Evolutionary conservation across 2,888 invertebrate genomes (phyloP).

Genomic region (Gastracanthus pulcherrimus): DNA sequence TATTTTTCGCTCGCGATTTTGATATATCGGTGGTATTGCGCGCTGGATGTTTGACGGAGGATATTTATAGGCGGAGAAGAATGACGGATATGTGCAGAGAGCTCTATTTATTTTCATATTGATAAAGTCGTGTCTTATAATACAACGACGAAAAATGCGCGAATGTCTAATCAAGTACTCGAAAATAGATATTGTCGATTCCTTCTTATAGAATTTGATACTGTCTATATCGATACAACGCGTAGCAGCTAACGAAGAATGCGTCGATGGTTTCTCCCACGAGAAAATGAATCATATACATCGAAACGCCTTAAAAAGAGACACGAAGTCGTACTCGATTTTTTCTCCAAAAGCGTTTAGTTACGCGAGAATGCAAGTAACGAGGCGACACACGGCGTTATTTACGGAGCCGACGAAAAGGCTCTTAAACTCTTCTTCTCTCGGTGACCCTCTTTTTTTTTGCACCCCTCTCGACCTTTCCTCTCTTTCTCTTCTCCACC

Average conservation of each 20-base stretch:
- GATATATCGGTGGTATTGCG: not conserved
- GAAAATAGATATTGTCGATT: too few species aligned
- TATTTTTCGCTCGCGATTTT: not conserved
- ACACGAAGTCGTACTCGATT: too few species aligned
- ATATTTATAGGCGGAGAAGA: not conserved
- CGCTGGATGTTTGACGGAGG: not conserved
- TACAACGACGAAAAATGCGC: too few species aligned
- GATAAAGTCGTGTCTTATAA: too few species aligned
- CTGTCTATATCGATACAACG: too few species aligned
- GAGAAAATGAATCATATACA: too few species aligned
- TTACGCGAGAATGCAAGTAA: slow-evolving; percentile 30
- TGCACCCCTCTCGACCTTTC: slow-evolving; percentile 43
- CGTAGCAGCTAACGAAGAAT: too few species aligned
- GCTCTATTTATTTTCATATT: too few species aligned
- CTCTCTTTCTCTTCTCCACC: slow-evolving; percentile 6
- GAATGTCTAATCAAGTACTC: too few species aligned
- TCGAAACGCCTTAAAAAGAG: too few species aligned
- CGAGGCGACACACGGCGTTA: slow-evolving; percentile 12
- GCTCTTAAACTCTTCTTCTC: slow-evolving; percentile 44
- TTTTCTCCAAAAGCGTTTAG: not conserved
- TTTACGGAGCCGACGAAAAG: slow-evolving; percentile 21
- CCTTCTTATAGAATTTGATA: too few species aligned
- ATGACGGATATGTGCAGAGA: not conserved
- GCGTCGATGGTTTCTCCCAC: too few species aligned
- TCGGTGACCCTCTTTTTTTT: slow-evolving; percentile 43